Percentiles rank a stretch among this genome's conserved stretches.
Conservation (phyloP, 30 jellyfish, hydroid and myxozoan genomes). For the Cassiopea andromeda region DNA sequence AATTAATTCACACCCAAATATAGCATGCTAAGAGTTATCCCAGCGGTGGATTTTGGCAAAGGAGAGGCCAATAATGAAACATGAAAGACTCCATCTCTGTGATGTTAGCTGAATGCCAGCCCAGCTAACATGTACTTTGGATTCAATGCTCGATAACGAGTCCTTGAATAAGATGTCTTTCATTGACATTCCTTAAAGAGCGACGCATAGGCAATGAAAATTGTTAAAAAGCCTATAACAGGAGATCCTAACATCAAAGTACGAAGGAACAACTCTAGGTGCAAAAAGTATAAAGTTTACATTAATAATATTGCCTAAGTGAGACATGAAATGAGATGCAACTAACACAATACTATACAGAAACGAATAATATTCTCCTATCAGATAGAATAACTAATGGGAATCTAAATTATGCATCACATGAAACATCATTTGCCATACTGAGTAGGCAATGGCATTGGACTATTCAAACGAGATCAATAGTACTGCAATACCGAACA, state of each 20-base stretch:
- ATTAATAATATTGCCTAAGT: too few relatives aligned
- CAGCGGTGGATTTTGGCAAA: too few relatives aligned
- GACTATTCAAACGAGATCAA: background rate
- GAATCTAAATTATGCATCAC: too few relatives aligned
- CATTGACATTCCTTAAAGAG: background rate
- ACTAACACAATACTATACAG: too few relatives aligned
- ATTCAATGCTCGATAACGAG: background rate
- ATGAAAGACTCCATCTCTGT: background rate
- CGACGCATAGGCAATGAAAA: background rate
- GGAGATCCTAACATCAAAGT: background rate
- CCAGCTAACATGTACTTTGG: background rate
- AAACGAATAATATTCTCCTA: too few relatives aligned
- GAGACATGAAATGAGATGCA: too few relatives aligned
- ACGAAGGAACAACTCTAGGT: background rate
- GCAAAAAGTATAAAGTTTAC: too few relatives aligned
- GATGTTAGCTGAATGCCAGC: background rate
- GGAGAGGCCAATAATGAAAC: too few relatives aligned
- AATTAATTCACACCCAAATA: too few relatives aligned
- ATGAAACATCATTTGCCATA: background rate
- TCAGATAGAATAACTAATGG: too few relatives aligned
- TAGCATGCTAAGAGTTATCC: too few relatives aligned
- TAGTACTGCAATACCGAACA: background rate
- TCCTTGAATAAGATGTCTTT: background rate
- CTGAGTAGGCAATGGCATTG: background rate
- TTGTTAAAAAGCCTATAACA: background rate